Percentiles rank a stretch among this genome's conserved stretches.
These are phyloP conservation scores for Opisthocomus hoazin DNA, from an alignment of 2,113 vertebrate species.

Conservation along the genomic window DNA sequence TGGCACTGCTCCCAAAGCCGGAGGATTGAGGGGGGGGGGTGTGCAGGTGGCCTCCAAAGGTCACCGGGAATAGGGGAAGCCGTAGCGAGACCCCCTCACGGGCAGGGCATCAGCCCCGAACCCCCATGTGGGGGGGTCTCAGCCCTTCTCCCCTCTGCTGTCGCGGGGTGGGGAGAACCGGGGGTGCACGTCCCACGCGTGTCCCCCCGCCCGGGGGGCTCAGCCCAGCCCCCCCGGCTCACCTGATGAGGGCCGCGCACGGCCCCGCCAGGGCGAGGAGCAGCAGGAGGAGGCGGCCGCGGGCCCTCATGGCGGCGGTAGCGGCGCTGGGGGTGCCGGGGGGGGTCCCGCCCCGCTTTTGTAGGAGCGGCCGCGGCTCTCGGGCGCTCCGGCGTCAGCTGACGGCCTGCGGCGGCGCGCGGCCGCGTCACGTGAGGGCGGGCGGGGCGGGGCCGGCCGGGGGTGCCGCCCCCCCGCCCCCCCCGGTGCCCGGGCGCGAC, in stretches of 20 bases:
- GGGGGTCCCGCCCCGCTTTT: conserved; percentile 6
- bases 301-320: conserved; percentile 1
- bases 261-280: background rate
- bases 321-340: no score
- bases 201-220: no score
- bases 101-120: background rate
- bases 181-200: accelerated
- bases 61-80: background rate
- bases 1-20: background rate
- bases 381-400: conserved; percentile 5
- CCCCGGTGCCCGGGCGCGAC: background rate
- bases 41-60: background rate
- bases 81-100: background rate
- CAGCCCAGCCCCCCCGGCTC: background rate
- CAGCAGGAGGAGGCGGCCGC: background rate
- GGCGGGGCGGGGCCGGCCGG: background rate
- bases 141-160: background rate
- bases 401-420: conserved; percentile 13
- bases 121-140: background rate
- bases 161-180: no score
- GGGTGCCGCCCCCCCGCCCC: background rate
- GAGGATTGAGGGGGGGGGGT: accelerated
- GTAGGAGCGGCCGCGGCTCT: background rate
- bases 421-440: conserved; percentile 12
- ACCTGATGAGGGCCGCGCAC: conserved; percentile 53